Base-by-base conservation (phyloP, 2,797 vertebrate genomes). In the Enoplosus armatus region DNA sequence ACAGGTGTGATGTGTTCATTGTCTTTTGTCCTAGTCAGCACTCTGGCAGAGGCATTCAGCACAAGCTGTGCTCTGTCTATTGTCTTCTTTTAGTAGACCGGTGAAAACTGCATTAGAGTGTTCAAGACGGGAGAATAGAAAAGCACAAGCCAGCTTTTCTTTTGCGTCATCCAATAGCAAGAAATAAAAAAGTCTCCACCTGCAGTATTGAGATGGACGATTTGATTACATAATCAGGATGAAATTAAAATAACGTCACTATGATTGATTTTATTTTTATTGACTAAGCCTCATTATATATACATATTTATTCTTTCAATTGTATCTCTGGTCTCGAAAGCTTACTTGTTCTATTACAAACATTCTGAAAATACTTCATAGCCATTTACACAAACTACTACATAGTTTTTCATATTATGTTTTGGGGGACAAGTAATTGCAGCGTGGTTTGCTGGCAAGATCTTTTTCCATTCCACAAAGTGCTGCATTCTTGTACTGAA, bases 1-100 rank as follows among this genome's bases (percentile, higher is more conserved):
- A 54, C 82, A 86, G 78, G 87, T 90, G 72, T 59, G 75, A 79
- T 75, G 72, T 65, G 61, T 58, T 80, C 71, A 48, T 69, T 80
- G 55, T 83, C 45, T 75, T 80, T 76, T 67, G 31, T 72, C 71
- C 35, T 14, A 39, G 47, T 81, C 77, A 80, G 80, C 78, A 79
- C 37, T 77, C 56, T 67, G 60, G 67, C 22, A 51, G 60, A 35
- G 56, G 24, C 56, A 29, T 60, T 80, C 37, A 63, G 33, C 41
- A 74, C 75, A 75, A 59, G 69, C 59, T 75, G 69, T 60, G 51
- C 33, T 85, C 41, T 65, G 82, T 75, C 54, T 67, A 53, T 81
- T 85, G 65, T 51, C 37, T 53, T 43, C 48, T 45, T 51, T 78
- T 45, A 62, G 64, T n/a, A 48, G 18, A n/a, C 6, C 2, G 3